phyloP scores from a whole-genome alignment of 2,113 vertebrate species.

The Coreoperca whiteheadi region DNA sequence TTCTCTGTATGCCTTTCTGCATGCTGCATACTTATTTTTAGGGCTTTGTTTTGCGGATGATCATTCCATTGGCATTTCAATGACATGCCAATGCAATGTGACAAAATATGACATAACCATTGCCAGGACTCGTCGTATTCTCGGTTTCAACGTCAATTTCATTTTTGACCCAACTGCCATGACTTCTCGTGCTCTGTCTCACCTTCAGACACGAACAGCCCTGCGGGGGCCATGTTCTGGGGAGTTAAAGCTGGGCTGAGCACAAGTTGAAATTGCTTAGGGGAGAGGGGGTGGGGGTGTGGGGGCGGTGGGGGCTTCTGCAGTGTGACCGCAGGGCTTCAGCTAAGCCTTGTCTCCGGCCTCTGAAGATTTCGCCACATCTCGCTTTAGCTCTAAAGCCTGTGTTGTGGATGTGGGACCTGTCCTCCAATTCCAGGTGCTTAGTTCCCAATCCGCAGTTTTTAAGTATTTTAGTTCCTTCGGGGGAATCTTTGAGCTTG shows the following conservation, averaged over 20 bases:
- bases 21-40: constrained; percentile 17
- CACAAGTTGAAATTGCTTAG: constrained; percentile 62
- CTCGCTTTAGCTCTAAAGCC: constrained; percentile 74
- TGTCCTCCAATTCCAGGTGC: constrained; percentile 68
- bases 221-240: constrained; percentile 41
- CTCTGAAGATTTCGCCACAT: constrained; percentile 66
- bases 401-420: constrained; percentile 59
- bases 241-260: constrained; percentile 59
- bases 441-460: constrained; percentile 22
- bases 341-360: constrained; percentile 62
- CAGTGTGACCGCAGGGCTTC: constrained; percentile 46
- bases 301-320: neutral
- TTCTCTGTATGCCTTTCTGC: constrained; percentile 4
- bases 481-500: constrained; percentile 3
- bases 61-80: neutral
- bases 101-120: neutral
- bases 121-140: neutral
- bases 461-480: constrained; percentile 41
- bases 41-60: constrained; percentile 17
- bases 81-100: too few species aligned
- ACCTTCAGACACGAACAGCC: constrained; percentile 54
- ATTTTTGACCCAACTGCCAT: constrained; percentile 6
- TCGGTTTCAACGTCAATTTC: constrained; percentile 19
- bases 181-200: constrained; percentile 29
- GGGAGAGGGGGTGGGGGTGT: neutral